Conservation (phyloP, 1,140 invertebrate species). For the Periplaneta americana region DNA sequence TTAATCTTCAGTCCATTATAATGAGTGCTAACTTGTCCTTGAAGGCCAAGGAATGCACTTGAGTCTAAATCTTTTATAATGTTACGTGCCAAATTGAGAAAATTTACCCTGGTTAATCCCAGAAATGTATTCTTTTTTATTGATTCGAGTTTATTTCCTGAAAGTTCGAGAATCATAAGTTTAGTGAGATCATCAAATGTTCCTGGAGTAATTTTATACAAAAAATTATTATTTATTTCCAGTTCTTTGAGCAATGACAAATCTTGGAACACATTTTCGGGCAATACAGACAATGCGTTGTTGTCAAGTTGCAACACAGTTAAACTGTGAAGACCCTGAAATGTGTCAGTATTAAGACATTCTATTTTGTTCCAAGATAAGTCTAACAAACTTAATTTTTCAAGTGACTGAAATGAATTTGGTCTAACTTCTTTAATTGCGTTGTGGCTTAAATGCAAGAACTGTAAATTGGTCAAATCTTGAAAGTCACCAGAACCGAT, state of each 20-base stretch:
- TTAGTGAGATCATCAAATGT: not conserved
- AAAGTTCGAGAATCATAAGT: not conserved
- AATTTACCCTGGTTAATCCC: not conserved
- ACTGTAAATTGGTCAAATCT: not conserved
- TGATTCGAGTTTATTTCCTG: not conserved
- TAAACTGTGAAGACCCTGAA: not conserved
- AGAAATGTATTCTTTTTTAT: not conserved
- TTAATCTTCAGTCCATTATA: not conserved
- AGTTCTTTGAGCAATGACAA: not conserved
- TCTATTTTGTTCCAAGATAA: not conserved
- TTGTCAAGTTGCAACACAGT: not conserved
- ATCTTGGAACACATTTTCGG: not conserved
- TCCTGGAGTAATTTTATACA: not conserved
- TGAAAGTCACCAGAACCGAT: not conserved
- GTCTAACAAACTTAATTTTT: not conserved
- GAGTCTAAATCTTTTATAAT: not conserved
- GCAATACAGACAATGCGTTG: not conserved
- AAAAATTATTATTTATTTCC: not conserved
- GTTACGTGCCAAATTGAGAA: not conserved
- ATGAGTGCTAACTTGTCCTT: not conserved
- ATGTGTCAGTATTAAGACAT: not conserved
- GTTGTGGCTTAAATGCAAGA: not conserved
- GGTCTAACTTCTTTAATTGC: not conserved
- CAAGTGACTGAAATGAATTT: not conserved
- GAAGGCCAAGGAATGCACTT: not conserved